phyloP scores from a whole-genome alignment of 2,888 invertebrate species.

The Andricus curvator region DNA sequence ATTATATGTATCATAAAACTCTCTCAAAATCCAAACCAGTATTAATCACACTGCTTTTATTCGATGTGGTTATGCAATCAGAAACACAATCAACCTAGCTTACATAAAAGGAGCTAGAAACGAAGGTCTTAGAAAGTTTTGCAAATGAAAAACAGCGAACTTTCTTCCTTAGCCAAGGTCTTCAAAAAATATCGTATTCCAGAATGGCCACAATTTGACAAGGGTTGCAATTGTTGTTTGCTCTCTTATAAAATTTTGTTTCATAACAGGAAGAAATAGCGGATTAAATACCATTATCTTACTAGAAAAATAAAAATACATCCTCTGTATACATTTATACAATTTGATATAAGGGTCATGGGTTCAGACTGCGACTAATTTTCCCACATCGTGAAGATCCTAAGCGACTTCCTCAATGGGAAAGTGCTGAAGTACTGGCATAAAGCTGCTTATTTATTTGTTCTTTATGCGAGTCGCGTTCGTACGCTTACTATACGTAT shows the following conservation, averaged over 20 bases:
- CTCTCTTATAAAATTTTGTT: not conserved
- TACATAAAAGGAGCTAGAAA: constrained; percentile 7
- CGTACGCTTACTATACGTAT: not conserved
- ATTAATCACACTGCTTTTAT: not conserved
- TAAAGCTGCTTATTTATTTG: constrained; percentile 50
- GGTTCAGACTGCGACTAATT: constrained; percentile 37
- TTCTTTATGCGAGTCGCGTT: constrained; percentile 43
- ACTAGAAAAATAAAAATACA: not conserved
- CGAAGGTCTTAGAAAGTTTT: constrained; percentile 27
- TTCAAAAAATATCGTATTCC: not conserved
- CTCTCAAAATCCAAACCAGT: not conserved
- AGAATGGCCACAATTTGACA: not conserved
- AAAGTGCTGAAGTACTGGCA: constrained; percentile 50
- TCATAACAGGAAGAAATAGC: not conserved
- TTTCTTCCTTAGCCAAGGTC: not conserved
- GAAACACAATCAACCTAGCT: not conserved
- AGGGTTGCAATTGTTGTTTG: not conserved
- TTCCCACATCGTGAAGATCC: constrained; percentile 47
- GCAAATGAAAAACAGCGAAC: not conserved
- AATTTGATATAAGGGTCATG: constrained; percentile 16
- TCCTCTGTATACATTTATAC: not conserved
- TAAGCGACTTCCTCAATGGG: constrained; percentile 53
- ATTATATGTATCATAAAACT: not conserved
- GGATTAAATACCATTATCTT: not conserved
- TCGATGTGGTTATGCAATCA: not conserved